A percentile compares a stretch with the other conserved stretches of the same genome.
phyloP scores from a whole-genome alignment of 2,888 invertebrate species.

The Thymelicus acteon region DNA sequence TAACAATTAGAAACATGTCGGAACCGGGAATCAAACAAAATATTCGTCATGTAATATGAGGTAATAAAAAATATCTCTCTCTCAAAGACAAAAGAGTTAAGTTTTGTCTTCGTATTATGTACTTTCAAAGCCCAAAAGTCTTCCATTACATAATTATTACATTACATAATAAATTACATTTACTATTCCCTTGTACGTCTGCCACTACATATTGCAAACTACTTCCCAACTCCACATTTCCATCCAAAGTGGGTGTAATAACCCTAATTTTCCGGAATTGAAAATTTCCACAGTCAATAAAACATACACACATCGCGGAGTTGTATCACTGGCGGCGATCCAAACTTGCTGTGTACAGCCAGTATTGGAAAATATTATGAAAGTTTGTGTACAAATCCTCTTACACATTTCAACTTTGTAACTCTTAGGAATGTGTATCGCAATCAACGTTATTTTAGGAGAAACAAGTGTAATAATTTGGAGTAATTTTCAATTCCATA shows the following conservation, averaged over 20 bases:
- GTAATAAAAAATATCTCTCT: no score
- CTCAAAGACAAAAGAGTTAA: no score
- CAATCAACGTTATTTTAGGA: neutral
- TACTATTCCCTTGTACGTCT: neutral
- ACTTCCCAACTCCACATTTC: slow-evolving; percentile 20
- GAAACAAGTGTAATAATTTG: no score
- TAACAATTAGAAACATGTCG: no score
- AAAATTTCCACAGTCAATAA: slow-evolving; percentile 34
- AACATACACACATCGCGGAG: slow-evolving; percentile 23
- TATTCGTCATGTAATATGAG: no score
- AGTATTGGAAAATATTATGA: slow-evolving; percentile 1
- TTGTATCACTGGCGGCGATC: slow-evolving; percentile 11
- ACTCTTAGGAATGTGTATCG: neutral
- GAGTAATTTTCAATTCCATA: no score
- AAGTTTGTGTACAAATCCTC: neutral
- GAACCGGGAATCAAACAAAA: no score
- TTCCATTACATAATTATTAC: no score
- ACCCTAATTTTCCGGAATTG: slow-evolving; percentile 39
- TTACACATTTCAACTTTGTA: neutral
- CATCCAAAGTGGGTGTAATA: slow-evolving; percentile 32
- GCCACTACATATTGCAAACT: slow-evolving; percentile 18
- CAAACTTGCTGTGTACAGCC: slow-evolving; percentile 4
- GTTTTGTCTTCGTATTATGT: no score
- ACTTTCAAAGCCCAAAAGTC: no score
- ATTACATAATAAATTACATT: no score